Conservation (phyloP, 2,888 invertebrate genomes). For the Drosophila colorata region DNA sequence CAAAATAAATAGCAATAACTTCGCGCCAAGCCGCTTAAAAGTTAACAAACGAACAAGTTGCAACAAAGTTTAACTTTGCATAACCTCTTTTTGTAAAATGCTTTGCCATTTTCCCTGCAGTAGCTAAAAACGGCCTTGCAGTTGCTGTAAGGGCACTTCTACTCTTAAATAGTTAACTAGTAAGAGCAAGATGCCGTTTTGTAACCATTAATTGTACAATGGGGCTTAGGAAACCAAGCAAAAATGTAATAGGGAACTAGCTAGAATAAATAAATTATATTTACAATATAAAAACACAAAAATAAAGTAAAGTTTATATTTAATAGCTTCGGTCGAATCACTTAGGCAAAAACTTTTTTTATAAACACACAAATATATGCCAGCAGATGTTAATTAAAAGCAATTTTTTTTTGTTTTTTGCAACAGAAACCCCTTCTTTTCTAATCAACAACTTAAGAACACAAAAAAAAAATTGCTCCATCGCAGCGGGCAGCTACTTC, state of each 20-base stretch:
- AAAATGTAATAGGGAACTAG: background rate
- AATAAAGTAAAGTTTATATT: no score
- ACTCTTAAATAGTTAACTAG: constrained; percentile 68
- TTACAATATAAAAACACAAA: no score
- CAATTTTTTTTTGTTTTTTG: no score
- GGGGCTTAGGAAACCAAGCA: background rate
- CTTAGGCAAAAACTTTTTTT: no score
- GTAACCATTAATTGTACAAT: constrained; percentile 7
- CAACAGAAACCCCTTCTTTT: background rate
- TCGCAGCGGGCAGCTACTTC: background rate
- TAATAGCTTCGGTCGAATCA: no score
- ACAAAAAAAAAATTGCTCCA: background rate
- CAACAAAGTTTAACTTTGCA: constrained; percentile 76
- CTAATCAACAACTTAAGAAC: background rate
- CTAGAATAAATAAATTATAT: background rate
- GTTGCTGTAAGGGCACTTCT: constrained; percentile 15
- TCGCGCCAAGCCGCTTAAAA: constrained; percentile 77
- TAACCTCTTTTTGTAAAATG: constrained; percentile 57
- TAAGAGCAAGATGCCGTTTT: constrained; percentile 36
- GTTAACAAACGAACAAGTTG: constrained; percentile 70
- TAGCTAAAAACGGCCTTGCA: constrained; percentile 7
- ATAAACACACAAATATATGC: no score
- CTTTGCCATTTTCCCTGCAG: constrained; percentile 35
- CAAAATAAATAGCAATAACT: constrained; percentile 79
- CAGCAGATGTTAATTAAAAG: no score